A percentile compares a stretch with the other conserved stretches of the same genome.
Evolutionary conservation across 1,140 invertebrate species (phyloP).

Genomic region (Meloidogyne hapla): DNA sequence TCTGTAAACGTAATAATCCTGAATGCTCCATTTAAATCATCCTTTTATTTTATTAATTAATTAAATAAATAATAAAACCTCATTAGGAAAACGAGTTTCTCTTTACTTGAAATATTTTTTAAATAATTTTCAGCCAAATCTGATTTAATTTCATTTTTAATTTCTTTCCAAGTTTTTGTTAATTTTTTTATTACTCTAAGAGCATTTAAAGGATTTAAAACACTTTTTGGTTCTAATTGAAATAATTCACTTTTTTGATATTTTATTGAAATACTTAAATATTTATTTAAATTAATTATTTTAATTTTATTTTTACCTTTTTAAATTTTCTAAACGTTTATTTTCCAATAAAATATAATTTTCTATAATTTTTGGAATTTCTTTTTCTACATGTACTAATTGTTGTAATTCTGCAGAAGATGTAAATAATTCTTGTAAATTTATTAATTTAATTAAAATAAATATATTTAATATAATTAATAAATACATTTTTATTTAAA

Average conservation of each 20-base stretch:
- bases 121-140: conserved; percentile 52
- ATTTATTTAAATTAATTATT: background rate
- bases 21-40: conserved; percentile 87
- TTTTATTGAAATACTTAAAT: background rate
- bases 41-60: conserved; percentile 50
- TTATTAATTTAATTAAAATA: background rate
- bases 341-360: conserved; percentile 44
- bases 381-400: conserved; percentile 45
- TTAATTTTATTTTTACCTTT: conserved; percentile 21
- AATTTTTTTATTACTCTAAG: conserved; percentile 47
- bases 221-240: conserved; percentile 31
- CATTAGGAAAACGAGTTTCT: conserved; percentile 39
- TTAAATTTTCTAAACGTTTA: conserved; percentile 42
- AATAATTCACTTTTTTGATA: conserved; percentile 32
- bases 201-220: conserved; percentile 51
- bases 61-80: conserved; percentile 33
- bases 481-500: background rate
- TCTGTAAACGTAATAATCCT: conserved; percentile 82
- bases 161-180: conserved; percentile 43
- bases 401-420: conserved; percentile 48
- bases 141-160: conserved; percentile 39
- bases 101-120: conserved; percentile 46
- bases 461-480: background rate
- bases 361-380: conserved; percentile 47
- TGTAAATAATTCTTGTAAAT: conserved; percentile 41